Percentiles rank a stretch among this genome's conserved stretches.
phyloP scores from a whole-genome alignment of 2,113 vertebrate species.

The Desmodus rotundus region DNA sequence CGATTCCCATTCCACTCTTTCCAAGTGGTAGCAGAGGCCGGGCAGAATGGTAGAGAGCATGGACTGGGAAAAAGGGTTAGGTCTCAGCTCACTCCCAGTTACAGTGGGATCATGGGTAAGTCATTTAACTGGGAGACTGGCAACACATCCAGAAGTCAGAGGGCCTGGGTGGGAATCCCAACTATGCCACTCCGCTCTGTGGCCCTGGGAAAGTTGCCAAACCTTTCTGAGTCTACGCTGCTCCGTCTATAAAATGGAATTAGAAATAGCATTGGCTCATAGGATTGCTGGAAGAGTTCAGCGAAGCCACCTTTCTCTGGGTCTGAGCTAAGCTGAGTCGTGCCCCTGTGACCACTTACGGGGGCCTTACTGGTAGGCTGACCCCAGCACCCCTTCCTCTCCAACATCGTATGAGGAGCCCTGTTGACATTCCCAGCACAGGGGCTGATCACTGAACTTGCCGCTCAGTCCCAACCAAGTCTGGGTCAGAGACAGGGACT shows the following conservation, averaged over 20 bases:
- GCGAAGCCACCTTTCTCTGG: not conserved
- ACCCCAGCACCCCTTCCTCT: not conserved
- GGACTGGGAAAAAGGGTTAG: accelerated
- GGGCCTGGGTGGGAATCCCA: not conserved
- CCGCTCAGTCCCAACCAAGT: not conserved
- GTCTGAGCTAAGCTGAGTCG: accelerated
- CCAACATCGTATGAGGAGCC: not conserved
- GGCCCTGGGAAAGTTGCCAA: not conserved
- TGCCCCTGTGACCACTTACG: accelerated
- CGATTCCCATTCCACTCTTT: accelerated
- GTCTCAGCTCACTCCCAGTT: not conserved
- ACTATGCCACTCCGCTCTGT: not conserved
- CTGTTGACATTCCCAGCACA: not conserved
- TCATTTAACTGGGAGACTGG: not conserved
- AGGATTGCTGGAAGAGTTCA: not conserved
- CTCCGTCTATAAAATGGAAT: not conserved
- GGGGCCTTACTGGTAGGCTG: not conserved
- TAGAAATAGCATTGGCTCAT: not conserved
- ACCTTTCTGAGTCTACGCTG: not conserved
- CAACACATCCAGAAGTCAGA: not conserved
- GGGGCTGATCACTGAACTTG: not conserved
- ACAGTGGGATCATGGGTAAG: not conserved
- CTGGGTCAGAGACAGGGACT: not conserved
- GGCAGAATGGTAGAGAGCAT: accelerated
- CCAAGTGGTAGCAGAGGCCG: not conserved